Conservation (phyloP, 2,113 vertebrate genomes). For the Tragelaphus strepsiceros region DNA sequence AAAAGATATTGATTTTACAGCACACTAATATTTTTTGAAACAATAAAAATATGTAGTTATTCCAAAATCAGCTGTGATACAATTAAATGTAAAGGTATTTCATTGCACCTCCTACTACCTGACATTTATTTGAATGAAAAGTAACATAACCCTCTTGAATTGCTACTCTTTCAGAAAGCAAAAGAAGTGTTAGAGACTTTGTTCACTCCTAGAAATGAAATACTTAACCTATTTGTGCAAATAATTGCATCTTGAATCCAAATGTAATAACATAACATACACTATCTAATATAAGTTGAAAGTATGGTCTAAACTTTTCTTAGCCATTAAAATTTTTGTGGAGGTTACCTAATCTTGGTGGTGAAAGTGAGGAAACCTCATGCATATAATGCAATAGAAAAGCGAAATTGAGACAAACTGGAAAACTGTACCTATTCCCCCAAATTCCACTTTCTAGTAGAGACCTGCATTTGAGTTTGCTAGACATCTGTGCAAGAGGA, state of each 20-base stretch:
- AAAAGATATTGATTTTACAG: neutral
- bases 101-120: neutral
- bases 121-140: slow-evolving; percentile 16
- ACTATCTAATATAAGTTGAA: neutral
- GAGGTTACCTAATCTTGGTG: neutral
- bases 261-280: neutral
- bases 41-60: neutral
- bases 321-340: neutral
- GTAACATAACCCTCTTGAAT: neutral
- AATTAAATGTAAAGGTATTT: slow-evolving; percentile 21
- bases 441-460: neutral
- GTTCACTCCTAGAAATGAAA: neutral
- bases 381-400: neutral
- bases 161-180: neutral
- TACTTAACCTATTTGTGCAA: neutral
- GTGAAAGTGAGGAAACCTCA: neutral
- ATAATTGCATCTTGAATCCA: neutral
- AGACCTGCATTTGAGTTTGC: neutral
- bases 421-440: neutral
- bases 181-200: neutral
- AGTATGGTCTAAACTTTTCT: neutral
- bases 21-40: neutral
- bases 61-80: neutral
- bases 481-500: neutral
- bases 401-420: neutral